Base-by-base conservation (phyloP, 1,140 invertebrate species). In the Adelges cooleyi region DNA sequence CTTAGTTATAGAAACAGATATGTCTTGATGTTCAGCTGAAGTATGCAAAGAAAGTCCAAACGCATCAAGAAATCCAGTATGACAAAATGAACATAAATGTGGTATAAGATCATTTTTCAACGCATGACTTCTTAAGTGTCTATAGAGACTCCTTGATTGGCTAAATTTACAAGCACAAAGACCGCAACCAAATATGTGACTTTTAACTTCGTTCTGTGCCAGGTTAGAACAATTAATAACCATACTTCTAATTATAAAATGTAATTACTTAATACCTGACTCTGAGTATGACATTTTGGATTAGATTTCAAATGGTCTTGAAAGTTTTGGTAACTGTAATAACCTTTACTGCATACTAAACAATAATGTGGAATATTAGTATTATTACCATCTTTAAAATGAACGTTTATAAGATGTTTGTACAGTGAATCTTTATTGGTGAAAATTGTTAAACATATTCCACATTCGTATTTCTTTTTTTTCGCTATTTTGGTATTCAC, bases 31-130 rank as follows among this genome's bases (percentile, higher is more conserved):
- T 48, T 62, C 13, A 2, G 17, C 46, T 33, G 38, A 46, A 29
- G 56, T 42, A 33, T 62, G 56, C 25, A 62, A 33, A 20, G 42
- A 62, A 33, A 62, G 56, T n/a, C 56, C 46, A 17, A 46, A 48
- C 2, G 22, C 33, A 3, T 62, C 56, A 22, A 62, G 42, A 33
- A 62, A 62, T 44, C 56, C 56, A n/a, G 44, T 42, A 1, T 62
- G 42, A 33, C 56, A 62, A 48, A 62, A 62, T 20, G 56, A 62
- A 48, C 56, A 62, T 17, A 62, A 20, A 62, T 62, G 17, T 13
- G 56, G 56, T 25, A 46, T 29, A 20, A 62, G 17, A 15, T 62
- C 40, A 20, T 62, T 62, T n/a, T 46, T 62, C 25, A 62, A 33
- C 10, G 56, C 56, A 62, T 62, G 56, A 15, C 20, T 29, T 48